These are phyloP conservation scores for Characodon lateralis DNA, from an alignment of 2,797 vertebrate species.

Conservation along the genomic window DNA sequence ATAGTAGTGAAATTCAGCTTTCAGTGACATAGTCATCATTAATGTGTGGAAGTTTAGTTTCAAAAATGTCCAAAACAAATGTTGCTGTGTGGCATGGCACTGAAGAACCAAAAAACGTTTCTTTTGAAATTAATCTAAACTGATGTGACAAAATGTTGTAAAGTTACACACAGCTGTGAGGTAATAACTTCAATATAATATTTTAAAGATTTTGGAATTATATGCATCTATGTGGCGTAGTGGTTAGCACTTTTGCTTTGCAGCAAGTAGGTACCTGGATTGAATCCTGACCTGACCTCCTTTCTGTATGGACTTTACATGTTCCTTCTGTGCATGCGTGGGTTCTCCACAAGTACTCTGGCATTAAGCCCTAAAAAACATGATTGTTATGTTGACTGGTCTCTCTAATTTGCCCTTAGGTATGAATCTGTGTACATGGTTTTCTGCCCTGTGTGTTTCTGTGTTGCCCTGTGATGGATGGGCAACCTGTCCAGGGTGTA, in stretches of 20 bases:
- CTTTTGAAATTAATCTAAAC: background rate
- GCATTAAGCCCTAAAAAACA: no score
- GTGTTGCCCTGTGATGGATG: background rate
- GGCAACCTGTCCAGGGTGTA: no score
- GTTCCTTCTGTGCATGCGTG: background rate
- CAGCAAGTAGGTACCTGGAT: background rate
- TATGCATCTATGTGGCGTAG: background rate
- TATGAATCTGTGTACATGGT: background rate
- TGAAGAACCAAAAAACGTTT: background rate
- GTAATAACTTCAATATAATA: background rate
- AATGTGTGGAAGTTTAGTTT: background rate
- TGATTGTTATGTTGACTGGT: background rate
- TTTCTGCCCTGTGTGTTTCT: background rate
- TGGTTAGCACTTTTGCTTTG: background rate
- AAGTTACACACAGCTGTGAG: background rate
- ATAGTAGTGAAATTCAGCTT: background rate
- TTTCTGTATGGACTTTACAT: background rate
- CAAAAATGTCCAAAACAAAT: background rate
- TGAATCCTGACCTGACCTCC: background rate
- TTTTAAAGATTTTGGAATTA: background rate
- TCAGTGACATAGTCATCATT: background rate
- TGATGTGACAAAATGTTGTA: background rate
- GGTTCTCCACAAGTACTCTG: background rate
- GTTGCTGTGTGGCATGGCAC: background rate
- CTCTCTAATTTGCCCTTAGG: background rate